Percentiles rank a stretch among this genome's conserved stretches.
Evolutionary conservation across 2,113 vertebrate genomes (phyloP).

Genomic region (Thalassoma bifasciatum): DNA sequence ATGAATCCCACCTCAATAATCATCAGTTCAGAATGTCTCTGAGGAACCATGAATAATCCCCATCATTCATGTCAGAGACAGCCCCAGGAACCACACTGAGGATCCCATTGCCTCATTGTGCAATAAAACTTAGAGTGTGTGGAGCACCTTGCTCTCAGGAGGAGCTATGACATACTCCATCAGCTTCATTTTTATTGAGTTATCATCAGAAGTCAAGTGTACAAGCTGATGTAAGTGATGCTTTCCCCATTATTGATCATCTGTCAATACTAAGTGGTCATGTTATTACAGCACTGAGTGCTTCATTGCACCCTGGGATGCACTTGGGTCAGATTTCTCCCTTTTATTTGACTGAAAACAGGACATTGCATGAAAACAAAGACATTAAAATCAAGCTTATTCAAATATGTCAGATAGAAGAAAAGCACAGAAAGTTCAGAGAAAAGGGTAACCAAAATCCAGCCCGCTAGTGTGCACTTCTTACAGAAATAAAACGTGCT

Average conservation of each 20-base stretch:
- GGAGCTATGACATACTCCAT: constrained; percentile 10
- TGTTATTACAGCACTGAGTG: not conserved
- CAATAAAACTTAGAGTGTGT: constrained; percentile 21
- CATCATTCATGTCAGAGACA: constrained; percentile 55
- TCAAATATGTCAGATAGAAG: not conserved
- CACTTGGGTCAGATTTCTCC: not conserved
- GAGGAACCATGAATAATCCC: constrained; percentile 62
- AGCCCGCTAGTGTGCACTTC: not conserved
- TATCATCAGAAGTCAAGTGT: not conserved
- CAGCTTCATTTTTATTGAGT: not conserved
- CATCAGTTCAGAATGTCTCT: constrained; percentile 61
- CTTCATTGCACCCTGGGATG: too few species aligned
- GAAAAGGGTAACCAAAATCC: too few species aligned
- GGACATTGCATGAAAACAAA: too few species aligned
- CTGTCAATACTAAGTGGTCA: not conserved
- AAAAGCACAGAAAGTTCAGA: not conserved
- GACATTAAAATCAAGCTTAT: too few species aligned
- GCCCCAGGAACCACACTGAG: constrained; percentile 19
- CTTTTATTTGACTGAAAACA: not conserved
- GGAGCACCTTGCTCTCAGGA: not conserved
- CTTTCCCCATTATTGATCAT: not conserved
- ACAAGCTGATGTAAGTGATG: not conserved
- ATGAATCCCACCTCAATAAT: constrained; percentile 57
- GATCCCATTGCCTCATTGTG: constrained; percentile 24
- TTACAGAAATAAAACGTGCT: not conserved